Percentiles rank a stretch among this genome's conserved stretches.
These are phyloP conservation scores for Eumerus sabulonum DNA, from an alignment of 2,888 invertebrate genomes.

Conservation along the genomic window DNA sequence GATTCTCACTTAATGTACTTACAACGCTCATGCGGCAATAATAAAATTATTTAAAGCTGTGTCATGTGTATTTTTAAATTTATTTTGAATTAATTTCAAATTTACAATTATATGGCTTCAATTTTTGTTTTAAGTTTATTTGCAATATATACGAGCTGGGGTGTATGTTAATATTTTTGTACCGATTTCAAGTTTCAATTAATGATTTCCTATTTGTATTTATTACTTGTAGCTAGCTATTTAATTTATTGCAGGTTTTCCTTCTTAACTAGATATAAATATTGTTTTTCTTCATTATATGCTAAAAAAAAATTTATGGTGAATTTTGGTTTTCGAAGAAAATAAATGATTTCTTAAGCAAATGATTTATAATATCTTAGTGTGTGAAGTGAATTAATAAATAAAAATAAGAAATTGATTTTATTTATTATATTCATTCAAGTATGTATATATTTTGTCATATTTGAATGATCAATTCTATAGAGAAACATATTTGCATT, in stretches of 20 bases:
- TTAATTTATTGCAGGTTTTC: conserved; percentile 33
- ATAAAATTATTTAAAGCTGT: conserved; percentile 66
- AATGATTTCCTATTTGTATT: conserved; percentile 27
- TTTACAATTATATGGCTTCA: conserved; percentile 32
- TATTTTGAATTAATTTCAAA: conserved; percentile 44
- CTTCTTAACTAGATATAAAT: conserved; percentile 31
- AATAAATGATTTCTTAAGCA: conserved; percentile 14
- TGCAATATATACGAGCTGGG: not conserved
- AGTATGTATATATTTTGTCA: no score
- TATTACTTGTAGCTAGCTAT: conserved; percentile 57
- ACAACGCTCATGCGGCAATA: conserved; percentile 55
- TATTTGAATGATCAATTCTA: conserved; percentile 45
- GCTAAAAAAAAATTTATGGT: conserved; percentile 33
- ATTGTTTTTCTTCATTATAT: conserved; percentile 24
- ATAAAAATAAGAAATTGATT: conserved; percentile 23
- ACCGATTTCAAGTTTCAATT: conserved; percentile 68
- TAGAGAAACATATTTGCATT: conserved; percentile 37
- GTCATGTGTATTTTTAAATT: conserved; percentile 38
- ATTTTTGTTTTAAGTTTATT: conserved; percentile 16
- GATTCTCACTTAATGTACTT: not conserved
- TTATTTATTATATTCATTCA: no score
- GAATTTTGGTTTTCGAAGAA: conserved; percentile 51
- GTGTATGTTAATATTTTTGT: conserved; percentile 50
- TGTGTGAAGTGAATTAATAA: conserved; percentile 63
- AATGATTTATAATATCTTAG: conserved; percentile 37